Percentiles rank a stretch among this genome's conserved stretches.
These are phyloP conservation scores for Motacilla alba DNA, from an alignment of 2,113 vertebrate genomes.

Conservation along the genomic window DNA sequence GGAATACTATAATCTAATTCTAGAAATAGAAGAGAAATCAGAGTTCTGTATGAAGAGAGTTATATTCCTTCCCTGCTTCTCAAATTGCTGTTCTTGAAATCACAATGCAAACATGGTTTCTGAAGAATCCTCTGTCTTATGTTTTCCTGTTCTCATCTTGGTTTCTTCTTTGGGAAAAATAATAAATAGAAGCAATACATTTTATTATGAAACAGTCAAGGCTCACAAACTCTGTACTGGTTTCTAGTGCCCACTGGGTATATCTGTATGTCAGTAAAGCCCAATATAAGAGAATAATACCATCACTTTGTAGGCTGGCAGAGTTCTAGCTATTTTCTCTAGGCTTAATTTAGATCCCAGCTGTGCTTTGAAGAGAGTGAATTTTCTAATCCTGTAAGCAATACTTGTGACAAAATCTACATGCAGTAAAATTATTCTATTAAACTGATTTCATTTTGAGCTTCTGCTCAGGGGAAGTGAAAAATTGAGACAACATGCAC, in stretches of 20 bases:
- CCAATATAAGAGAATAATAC: neutral
- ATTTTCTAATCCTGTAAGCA: slow-evolving; percentile 38
- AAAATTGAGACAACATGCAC: neutral
- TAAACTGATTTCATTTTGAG: neutral
- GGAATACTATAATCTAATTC: neutral
- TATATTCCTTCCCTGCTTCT: neutral
- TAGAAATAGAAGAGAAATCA: neutral
- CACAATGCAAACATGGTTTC: neutral
- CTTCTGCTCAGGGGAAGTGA: neutral
- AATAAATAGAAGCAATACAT: slow-evolving; percentile 17
- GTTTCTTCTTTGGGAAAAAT: slow-evolving; percentile 28
- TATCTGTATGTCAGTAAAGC: neutral
- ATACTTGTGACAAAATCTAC: slow-evolving; percentile 1
- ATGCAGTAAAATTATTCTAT: neutral
- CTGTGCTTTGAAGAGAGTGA: slow-evolving; percentile 25
- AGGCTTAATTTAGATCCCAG: slow-evolving; percentile 48
- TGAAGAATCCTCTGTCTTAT: neutral
- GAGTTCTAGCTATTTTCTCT: slow-evolving; percentile 25
- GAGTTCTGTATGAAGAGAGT: neutral
- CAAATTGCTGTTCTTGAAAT: neutral
- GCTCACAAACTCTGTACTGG: neutral
- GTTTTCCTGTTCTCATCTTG: neutral
- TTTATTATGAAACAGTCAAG: neutral
- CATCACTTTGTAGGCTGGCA: slow-evolving; percentile 17
- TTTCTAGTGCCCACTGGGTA: neutral